These are phyloP conservation scores for Heliconius aoede DNA, from an alignment of 2,888 invertebrate species.

Conservation along the genomic window DNA sequence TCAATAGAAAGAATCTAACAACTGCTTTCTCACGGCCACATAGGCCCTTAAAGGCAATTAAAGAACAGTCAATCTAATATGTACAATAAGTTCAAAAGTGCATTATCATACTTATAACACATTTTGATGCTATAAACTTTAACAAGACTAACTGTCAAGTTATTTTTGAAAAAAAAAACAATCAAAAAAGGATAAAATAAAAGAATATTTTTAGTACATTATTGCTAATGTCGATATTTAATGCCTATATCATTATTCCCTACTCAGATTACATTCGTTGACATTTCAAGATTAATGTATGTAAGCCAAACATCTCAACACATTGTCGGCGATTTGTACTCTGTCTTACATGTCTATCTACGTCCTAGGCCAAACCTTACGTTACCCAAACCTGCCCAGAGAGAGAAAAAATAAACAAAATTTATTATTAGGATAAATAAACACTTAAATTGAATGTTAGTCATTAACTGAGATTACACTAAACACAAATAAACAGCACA, in stretches of 20 bases:
- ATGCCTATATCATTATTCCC: conserved; percentile 82
- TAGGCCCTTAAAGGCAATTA: background rate
- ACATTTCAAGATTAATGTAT: conserved; percentile 81
- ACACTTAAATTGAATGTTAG: conserved; percentile 70
- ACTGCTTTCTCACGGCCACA: conserved; percentile 3
- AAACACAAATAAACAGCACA: conserved; percentile 70
- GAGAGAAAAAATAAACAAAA: conserved; percentile 67
- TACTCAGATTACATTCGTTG: conserved; percentile 85
- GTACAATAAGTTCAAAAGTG: background rate
- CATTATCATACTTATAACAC: background rate
- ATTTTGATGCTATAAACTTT: background rate
- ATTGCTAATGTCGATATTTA: conserved; percentile 85
- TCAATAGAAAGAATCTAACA: background rate
- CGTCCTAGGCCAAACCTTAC: conserved; percentile 84
- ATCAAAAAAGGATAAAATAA: conserved; percentile 48
- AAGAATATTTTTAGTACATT: conserved; percentile 69
- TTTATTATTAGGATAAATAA: conserved; percentile 69
- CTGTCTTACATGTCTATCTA: conserved; percentile 82
- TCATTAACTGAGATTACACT: conserved; percentile 77
- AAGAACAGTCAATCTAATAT: conserved; percentile 4
- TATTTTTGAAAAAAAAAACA: background rate
- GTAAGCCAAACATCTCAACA: conserved; percentile 80
- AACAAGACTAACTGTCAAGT: background rate
- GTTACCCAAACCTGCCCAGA: conserved; percentile 84
- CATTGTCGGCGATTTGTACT: conserved; percentile 82